A percentile compares a stretch with the other conserved stretches of the same genome.
Conservation (phyloP, 2,797 vertebrate species). For the Lerista edwardsae region DNA sequence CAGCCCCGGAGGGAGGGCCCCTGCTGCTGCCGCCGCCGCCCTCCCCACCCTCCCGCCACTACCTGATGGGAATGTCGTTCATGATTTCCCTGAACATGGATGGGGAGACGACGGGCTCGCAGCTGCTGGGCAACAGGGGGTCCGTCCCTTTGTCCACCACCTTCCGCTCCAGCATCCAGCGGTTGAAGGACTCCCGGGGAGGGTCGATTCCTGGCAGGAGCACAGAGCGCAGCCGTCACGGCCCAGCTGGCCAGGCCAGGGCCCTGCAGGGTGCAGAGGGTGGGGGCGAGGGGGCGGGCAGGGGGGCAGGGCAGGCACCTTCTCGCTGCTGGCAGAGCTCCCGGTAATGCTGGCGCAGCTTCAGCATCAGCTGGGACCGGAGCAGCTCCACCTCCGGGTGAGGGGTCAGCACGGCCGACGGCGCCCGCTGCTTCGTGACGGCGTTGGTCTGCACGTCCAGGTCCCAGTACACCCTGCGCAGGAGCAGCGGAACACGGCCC, state of each 20-base stretch:
- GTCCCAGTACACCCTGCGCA: conserved; percentile 96
- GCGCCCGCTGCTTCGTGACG: conserved; percentile 87
- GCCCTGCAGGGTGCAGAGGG: neutral
- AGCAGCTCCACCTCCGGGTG: conserved; percentile 96
- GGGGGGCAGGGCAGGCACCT: conserved; percentile 72
- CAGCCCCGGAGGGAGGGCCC: neutral
- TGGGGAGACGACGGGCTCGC: conserved; percentile 91
- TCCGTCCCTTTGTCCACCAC: conserved; percentile 93
- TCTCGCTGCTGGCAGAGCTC: conserved; percentile 97
- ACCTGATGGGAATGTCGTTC: conserved; percentile 99
- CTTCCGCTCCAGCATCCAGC: conserved; percentile 96
- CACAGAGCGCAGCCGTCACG: neutral
- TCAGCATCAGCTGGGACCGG: conserved; percentile 92
- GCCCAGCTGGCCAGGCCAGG: neutral
- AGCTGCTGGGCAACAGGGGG: conserved; percentile 92
- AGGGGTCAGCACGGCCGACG: conserved; percentile 85
- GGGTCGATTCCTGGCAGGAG: conserved; percentile 89
- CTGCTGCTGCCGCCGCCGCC: too few relatives aligned
- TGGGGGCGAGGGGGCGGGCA: neutral
- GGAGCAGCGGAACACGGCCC: conserved; percentile 19
- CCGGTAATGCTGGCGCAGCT: conserved; percentile 94
- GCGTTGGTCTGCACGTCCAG: conserved; percentile 95
- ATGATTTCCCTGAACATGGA: conserved; percentile 99
- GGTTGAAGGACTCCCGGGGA: conserved; percentile 95
- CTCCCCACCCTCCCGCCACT: neutral